Percentiles rank a stretch among this genome's conserved stretches.
phyloP scores from a whole-genome alignment of 2,888 invertebrate species.

The Eupithecia abbreviata region DNA sequence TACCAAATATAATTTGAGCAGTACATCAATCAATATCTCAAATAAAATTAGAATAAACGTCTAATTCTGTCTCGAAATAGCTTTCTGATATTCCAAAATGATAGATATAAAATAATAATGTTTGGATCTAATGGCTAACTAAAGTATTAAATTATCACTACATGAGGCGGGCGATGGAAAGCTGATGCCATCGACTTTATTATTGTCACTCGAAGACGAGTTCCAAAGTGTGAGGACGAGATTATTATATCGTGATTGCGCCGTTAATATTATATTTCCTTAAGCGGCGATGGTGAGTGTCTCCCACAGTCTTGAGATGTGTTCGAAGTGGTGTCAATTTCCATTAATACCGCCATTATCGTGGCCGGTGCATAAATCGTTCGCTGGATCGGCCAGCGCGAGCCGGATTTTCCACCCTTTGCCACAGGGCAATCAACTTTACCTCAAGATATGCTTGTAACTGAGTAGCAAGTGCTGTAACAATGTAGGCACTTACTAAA shows the following conservation, averaged over 20 bases:
- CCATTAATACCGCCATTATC: constrained; percentile 78
- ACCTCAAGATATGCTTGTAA: neutral
- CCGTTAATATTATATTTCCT: constrained; percentile 78
- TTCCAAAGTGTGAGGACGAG: constrained; percentile 70
- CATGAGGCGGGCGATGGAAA: constrained; percentile 54
- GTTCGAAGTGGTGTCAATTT: constrained; percentile 71
- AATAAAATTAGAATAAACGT: constrained; percentile 46
- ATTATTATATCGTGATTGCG: constrained; percentile 75
- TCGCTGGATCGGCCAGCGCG: constrained; percentile 65
- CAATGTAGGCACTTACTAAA: neutral
- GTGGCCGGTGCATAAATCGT: constrained; percentile 73
- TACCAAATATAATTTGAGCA: constrained; percentile 19
- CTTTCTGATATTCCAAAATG: constrained; percentile 39
- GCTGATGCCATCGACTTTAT: constrained; percentile 59
- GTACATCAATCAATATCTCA: constrained; percentile 36
- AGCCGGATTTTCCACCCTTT: constrained; percentile 43
- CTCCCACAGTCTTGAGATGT: constrained; percentile 52
- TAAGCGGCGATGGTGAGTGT: constrained; percentile 62
- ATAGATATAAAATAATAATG: constrained; percentile 47
- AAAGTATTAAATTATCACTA: constrained; percentile 51
- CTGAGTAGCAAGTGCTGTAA: neutral
- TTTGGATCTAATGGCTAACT: constrained; percentile 44
- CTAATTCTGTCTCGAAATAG: constrained; percentile 32
- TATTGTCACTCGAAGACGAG: constrained; percentile 65
- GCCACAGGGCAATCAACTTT: constrained; percentile 26